Evolutionary conservation across 2,113 vertebrate genomes (phyloP).

Genomic region (Heteronetta atricapilla): DNA sequence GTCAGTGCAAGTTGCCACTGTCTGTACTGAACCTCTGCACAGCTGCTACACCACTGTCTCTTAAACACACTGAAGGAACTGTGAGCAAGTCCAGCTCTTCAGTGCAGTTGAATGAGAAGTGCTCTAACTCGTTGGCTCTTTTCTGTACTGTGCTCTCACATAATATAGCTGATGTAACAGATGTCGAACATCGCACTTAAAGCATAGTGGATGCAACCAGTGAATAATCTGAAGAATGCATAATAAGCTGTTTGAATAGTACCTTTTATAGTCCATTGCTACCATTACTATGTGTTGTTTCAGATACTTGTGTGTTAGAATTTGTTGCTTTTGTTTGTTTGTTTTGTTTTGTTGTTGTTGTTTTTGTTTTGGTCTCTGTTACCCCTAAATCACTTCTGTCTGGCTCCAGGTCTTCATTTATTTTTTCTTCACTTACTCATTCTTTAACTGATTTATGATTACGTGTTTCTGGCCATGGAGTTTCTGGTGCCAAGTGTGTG

Average conservation of each 20-base stretch:
- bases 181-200: accelerated
- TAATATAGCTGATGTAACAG: background rate
- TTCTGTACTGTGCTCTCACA: background rate
- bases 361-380: background rate
- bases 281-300: background rate
- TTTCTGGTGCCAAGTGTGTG: background rate
- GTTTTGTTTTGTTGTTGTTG: too few relatives aligned
- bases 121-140: background rate
- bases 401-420: background rate
- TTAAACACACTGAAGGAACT: background rate
- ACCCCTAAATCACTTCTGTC: background rate
- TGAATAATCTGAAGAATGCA: background rate
- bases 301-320: accelerated
- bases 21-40: background rate
- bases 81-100: background rate
- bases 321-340: background rate
- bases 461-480: background rate
- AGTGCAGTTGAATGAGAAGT: background rate
- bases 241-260: background rate
- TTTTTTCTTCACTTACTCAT: too few relatives aligned
- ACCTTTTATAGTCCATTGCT: background rate
- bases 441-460: background rate
- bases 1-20: background rate
- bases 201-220: background rate
- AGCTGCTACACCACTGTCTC: background rate